A percentile compares a stretch with the other conserved stretches of the same genome.
Conservation (phyloP, 2,113 vertebrate genomes). For the Tapirus terrestris region DNA sequence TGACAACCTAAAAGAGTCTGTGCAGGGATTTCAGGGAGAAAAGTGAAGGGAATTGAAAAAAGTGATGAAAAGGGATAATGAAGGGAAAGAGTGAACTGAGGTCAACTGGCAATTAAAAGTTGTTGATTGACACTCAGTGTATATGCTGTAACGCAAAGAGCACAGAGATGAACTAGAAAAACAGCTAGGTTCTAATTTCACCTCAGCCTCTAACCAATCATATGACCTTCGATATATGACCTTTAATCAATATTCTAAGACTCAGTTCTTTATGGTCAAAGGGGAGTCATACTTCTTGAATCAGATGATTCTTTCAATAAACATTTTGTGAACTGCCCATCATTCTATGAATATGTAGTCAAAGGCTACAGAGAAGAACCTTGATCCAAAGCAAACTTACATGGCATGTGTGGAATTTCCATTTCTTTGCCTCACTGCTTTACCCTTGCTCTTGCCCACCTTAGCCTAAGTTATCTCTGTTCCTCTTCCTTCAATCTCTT, state of each 20-base stretch:
- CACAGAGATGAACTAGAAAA: neutral
- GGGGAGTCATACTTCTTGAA: neutral
- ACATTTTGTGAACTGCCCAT: neutral
- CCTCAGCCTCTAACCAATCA: neutral
- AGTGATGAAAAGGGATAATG: neutral
- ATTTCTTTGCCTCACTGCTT: neutral
- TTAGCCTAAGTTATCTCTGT: neutral
- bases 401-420: neutral
- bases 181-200: neutral
- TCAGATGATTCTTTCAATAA: neutral
- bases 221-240: neutral
- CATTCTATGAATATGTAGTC: neutral
- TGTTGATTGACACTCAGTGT: neutral
- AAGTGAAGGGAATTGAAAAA: neutral
- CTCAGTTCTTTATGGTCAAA: constrained; percentile 10
- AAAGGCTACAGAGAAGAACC: neutral
- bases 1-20: constrained; percentile 5
- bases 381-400: neutral
- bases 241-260: neutral
- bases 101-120: neutral
- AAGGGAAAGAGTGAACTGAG: neutral
- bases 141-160: neutral
- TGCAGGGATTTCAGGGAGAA: constrained; percentile 23
- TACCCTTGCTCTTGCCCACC: neutral
- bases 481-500: neutral